Conservation (phyloP, 1,140 invertebrate species). For the Maniola jurtina region DNA sequence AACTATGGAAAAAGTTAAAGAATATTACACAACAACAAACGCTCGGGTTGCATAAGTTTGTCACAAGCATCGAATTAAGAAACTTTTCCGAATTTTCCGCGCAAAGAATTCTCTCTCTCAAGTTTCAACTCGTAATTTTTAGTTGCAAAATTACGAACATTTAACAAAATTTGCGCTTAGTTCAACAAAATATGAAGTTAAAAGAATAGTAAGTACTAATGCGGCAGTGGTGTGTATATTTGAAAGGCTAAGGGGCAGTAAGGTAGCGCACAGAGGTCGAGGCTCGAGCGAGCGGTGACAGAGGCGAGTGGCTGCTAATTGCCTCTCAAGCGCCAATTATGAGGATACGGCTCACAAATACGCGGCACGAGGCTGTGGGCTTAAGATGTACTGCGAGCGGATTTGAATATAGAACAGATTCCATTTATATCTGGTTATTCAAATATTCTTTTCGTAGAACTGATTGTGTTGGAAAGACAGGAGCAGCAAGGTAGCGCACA, state of each 20-base stretch:
- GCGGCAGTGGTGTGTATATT: conserved; percentile 27
- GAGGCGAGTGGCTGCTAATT: conserved; percentile 65
- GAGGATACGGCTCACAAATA: conserved; percentile 38
- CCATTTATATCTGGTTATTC: background rate
- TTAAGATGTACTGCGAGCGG: conserved; percentile 20
- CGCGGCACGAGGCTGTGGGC: conserved; percentile 32
- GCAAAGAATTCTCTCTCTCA: background rate
- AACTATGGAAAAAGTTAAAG: no score
- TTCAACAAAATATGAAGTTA: conserved; percentile 20
- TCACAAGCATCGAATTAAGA: background rate
- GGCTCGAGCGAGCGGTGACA: conserved; percentile 49
- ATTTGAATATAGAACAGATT: conserved; percentile 19
- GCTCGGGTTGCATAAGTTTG: background rate
- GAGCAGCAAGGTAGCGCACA: background rate
- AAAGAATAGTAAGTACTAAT: conserved; percentile 32
- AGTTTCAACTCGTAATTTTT: background rate
- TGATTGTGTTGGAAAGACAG: background rate
- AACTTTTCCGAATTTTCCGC: no score
- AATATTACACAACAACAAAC: no score
- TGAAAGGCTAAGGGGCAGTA: conserved; percentile 35
- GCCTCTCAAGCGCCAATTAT: conserved; percentile 72
- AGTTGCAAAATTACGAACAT: background rate
- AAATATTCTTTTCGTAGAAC: background rate
- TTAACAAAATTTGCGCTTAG: conserved; percentile 13
- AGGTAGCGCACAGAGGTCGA: conserved; percentile 33